Conservation (phyloP, 2,888 invertebrate species). For the Argyresthia albistria region DNA sequence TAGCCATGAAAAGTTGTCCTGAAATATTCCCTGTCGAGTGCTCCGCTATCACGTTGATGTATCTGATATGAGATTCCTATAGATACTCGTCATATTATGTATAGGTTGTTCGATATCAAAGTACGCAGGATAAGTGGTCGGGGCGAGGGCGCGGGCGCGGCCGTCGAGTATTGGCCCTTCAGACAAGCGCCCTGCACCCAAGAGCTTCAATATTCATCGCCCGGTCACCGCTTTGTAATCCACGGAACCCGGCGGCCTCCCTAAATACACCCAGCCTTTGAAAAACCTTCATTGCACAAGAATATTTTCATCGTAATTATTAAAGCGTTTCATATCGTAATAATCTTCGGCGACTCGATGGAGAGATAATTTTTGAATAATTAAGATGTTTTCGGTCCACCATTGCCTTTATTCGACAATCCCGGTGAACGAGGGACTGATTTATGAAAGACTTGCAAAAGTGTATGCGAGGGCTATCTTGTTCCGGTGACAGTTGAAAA, state of each 20-base stretch:
- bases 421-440: too few species aligned
- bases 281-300: constrained; percentile 8
- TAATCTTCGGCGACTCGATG: constrained; percentile 2
- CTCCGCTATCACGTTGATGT: not conserved
- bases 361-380: constrained; percentile 8
- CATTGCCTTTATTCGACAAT: too few species aligned
- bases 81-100: not conserved
- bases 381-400: not conserved
- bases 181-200: constrained; percentile 47
- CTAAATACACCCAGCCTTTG: constrained; percentile 20
- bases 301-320: constrained; percentile 17
- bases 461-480: not conserved
- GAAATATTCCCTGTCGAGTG: too few species aligned
- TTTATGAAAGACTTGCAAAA: not conserved
- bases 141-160: constrained; percentile 24
- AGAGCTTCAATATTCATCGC: constrained; percentile 31
- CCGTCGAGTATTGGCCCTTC: constrained; percentile 50
- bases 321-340: constrained; percentile 11
- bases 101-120: constrained; percentile 2
- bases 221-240: constrained; percentile 29
- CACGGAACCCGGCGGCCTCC: constrained; percentile 16
- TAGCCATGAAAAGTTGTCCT: too few species aligned
- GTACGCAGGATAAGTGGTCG: not conserved
- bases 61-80: not conserved
- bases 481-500: too few species aligned